phyloP scores from a whole-genome alignment of 2,113 vertebrate species.

The Pteruthius melanotis region DNA sequence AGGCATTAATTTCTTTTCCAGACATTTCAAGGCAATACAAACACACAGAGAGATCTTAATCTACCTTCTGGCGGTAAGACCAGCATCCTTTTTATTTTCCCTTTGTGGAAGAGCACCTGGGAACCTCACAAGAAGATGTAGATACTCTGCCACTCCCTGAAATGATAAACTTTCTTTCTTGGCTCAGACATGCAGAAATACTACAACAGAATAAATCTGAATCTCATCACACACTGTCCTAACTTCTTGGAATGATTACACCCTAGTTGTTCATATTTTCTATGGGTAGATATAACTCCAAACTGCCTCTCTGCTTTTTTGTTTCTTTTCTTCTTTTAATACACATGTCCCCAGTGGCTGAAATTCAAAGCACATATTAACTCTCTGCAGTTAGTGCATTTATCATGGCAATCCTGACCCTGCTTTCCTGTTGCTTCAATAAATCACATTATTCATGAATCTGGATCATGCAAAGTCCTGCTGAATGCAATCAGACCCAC shows the following conservation, averaged over 20 bases:
- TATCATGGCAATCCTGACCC: neutral
- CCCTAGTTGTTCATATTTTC: neutral
- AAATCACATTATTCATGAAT: neutral
- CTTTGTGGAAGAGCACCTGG: neutral
- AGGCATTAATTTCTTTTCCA: constrained; percentile 17
- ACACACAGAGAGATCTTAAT: constrained; percentile 33
- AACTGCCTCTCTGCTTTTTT: neutral
- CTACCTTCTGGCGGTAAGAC: neutral
- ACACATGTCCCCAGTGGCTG: neutral
- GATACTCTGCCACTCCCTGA: neutral
- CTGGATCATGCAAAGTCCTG: neutral
- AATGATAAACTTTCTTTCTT: neutral
- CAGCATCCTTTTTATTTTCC: neutral
- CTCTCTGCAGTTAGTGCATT: neutral
- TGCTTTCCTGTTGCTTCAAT: neutral
- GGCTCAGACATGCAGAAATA: neutral
- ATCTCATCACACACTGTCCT: neutral
- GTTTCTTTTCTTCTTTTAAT: neutral
- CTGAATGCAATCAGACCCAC: neutral
- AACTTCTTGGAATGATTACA: neutral
- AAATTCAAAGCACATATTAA: neutral
- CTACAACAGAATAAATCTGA: neutral
- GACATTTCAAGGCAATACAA: neutral
- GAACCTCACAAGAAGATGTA: neutral
- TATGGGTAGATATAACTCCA: neutral